Evolutionary conservation across 2,797 vertebrate genomes (phyloP).

Genomic region (Scarus forsteni): DNA sequence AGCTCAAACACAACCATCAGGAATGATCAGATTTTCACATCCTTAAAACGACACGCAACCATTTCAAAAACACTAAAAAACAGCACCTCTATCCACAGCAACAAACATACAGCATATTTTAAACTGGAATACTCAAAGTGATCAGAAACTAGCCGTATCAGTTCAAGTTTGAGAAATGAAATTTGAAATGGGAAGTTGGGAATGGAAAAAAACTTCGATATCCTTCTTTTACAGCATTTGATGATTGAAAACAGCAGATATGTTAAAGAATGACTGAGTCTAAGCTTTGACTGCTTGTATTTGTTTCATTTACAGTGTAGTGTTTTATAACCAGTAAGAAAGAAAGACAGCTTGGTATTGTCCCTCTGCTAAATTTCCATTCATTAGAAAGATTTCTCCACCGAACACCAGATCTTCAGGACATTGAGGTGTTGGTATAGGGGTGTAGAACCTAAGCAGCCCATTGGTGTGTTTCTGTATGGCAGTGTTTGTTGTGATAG

Average conservation of each 20-base stretch:
- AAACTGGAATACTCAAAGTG: slow-evolving; percentile 22
- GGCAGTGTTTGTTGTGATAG: slow-evolving; percentile 49
- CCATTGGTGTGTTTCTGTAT: slow-evolving; percentile 30
- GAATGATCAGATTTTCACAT: slow-evolving; percentile 40
- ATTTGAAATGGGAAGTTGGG: slow-evolving; percentile 9
- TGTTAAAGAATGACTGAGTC: slow-evolving; percentile 30
- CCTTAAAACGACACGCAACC: slow-evolving; percentile 41
- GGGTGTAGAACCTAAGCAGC: slow-evolving; percentile 32
- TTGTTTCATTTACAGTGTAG: slow-evolving; percentile 5
- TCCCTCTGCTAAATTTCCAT: slow-evolving; percentile 15
- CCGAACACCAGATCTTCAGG: slow-evolving; percentile 22
- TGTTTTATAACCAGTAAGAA: slow-evolving; percentile 5
- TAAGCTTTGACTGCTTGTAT: slow-evolving; percentile 11
- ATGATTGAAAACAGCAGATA: slow-evolving; percentile 16
- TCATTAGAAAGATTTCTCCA: background rate
- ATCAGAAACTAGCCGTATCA: slow-evolving; percentile 14
- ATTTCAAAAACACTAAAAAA: slow-evolving; percentile 27
- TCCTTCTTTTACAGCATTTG: slow-evolving; percentile 15
- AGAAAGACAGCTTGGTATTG: slow-evolving; percentile 23
- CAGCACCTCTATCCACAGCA: slow-evolving; percentile 41
- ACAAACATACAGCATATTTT: slow-evolving; percentile 35
- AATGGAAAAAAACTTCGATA: background rate
- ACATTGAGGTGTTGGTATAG: slow-evolving; percentile 11
- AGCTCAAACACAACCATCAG: slow-evolving; percentile 35
- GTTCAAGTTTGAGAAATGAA: slow-evolving; percentile 28